Conservation (phyloP, 2,113 vertebrate species). For the Xerus inauris region DNA sequence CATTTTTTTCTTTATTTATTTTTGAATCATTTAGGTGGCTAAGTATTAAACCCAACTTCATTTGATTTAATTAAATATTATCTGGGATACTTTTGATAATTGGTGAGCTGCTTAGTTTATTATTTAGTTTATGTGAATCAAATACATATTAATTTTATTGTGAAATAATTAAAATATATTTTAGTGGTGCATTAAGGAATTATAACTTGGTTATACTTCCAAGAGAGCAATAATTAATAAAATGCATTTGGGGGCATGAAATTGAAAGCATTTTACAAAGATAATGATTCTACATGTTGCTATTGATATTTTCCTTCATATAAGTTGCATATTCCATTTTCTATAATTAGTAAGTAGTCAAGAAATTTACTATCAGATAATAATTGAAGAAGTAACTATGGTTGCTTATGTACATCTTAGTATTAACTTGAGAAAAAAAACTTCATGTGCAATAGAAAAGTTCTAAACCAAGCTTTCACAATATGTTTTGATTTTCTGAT, state of each 20-base stretch:
- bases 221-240: neutral
- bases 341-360: neutral
- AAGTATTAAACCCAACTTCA: neutral
- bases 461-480: neutral
- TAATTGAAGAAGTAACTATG: neutral
- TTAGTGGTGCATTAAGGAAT: neutral
- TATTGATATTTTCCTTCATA: neutral
- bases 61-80: slow-evolving; percentile 29
- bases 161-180: neutral
- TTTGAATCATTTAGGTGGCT: neutral
- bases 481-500: neutral
- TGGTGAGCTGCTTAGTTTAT: neutral
- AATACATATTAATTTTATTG: neutral
- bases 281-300: neutral
- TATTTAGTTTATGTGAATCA: neutral
- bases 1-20: neutral
- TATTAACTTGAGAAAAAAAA: neutral
- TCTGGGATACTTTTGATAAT: neutral
- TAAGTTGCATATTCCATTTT: neutral
- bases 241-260: neutral
- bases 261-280: neutral
- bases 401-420: neutral
- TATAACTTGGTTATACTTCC: neutral
- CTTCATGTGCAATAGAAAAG: neutral
- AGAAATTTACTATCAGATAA: neutral